Conservation (phyloP, 92 coral and sea anemone species). For the Scolanthus callimorphus region DNA sequence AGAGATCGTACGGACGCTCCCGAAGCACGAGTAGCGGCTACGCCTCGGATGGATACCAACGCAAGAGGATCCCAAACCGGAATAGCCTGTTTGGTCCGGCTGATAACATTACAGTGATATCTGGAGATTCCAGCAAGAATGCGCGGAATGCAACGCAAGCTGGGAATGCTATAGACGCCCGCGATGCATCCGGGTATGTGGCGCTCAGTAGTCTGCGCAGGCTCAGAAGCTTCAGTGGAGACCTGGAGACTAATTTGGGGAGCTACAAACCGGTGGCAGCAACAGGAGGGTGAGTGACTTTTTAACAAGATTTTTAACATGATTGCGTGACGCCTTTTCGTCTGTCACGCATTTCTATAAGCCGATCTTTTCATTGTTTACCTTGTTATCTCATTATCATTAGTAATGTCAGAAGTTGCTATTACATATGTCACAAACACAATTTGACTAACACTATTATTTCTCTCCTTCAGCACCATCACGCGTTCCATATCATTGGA, state of each 20-base stretch:
- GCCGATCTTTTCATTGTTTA: too few species aligned
- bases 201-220: slow-evolving; percentile 87
- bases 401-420: too few species aligned
- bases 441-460: too few species aligned
- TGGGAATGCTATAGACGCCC: slow-evolving; percentile 56
- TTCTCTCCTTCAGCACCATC: background rate
- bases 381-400: too few species aligned
- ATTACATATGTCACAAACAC: too few species aligned
- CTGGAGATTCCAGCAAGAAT: slow-evolving; percentile 70
- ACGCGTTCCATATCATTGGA: slow-evolving; percentile 58
- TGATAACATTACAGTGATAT: slow-evolving; percentile 65
- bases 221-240: slow-evolving; percentile 82
- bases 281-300: too few species aligned
- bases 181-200: slow-evolving; percentile 96
- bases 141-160: slow-evolving; percentile 56
- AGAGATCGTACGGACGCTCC: slow-evolving; percentile 42
- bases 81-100: slow-evolving; percentile 49
- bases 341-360: too few species aligned
- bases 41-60: slow-evolving; percentile 34
- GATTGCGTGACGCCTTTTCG: too few species aligned
- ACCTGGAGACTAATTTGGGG: slow-evolving; percentile 54
- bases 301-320: too few species aligned
- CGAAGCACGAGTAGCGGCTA: slow-evolving; percentile 60
- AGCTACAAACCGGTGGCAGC: slow-evolving; percentile 36
- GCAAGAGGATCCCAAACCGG: slow-evolving; percentile 56